Evolutionary conservation across 2,113 vertebrate species (phyloP).

Genomic region (Arenaria interpres): DNA sequence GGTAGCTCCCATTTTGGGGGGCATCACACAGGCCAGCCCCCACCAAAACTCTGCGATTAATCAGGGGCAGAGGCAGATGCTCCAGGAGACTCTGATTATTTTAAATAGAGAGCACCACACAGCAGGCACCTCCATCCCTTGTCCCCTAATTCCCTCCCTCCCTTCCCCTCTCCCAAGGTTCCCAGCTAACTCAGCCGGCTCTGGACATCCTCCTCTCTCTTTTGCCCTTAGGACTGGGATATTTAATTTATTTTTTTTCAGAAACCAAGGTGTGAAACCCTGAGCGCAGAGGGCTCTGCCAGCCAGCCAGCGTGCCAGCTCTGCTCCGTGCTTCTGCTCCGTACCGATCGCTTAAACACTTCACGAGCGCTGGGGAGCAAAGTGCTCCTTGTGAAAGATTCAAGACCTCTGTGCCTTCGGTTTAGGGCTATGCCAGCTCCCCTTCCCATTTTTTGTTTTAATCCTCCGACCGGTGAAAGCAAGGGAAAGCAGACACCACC

Average conservation of each 20-base stretch:
- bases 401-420: not conserved
- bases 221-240: not conserved
- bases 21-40: not conserved
- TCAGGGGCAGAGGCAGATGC: not conserved
- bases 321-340: not conserved
- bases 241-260: not conserved
- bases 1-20: not conserved
- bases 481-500: not conserved
- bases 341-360: not conserved
- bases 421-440: not conserved
- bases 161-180: not conserved
- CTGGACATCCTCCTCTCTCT: not conserved
- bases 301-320: not conserved
- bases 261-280: not conserved
- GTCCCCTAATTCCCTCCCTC: not conserved
- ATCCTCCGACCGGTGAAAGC: not conserved
- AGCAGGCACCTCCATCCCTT: not conserved
- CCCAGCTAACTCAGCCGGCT: not conserved
- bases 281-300: not conserved
- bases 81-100: not conserved
- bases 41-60: not conserved
- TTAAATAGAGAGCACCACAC: not conserved
- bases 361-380: not conserved
- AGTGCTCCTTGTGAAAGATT: not conserved
- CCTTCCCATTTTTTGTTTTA: not conserved